A percentile compares a stretch with the other conserved stretches of the same genome.
phyloP scores from a whole-genome alignment of 1,140 invertebrate genomes.

The Hypothenemus hampei region DNA sequence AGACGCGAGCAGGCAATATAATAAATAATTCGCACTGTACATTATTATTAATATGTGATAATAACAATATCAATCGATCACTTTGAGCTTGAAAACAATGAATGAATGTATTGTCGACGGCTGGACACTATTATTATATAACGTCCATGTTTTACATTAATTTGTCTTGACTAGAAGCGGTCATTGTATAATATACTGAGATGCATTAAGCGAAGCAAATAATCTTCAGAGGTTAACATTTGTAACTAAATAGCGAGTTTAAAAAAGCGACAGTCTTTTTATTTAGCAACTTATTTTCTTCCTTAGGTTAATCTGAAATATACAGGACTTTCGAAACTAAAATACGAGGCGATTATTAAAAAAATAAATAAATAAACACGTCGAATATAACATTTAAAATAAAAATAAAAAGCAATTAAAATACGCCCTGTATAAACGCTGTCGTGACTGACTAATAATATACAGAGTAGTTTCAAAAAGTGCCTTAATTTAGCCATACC shows the following conservation, averaged over 20 bases:
- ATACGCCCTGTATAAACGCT: too few relatives aligned
- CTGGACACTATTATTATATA: too few relatives aligned
- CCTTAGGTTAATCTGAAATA: background rate
- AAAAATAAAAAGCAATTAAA: too few relatives aligned
- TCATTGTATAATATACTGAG: background rate
- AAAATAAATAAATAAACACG: too few relatives aligned
- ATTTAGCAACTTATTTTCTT: background rate
- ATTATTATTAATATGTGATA: background rate
- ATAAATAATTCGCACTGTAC: background rate
- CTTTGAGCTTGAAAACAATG: conserved; percentile 2
- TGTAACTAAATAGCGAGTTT: background rate
- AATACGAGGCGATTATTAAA: too few relatives aligned
- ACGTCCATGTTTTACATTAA: background rate
- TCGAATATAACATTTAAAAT: too few relatives aligned
- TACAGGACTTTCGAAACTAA: background rate
- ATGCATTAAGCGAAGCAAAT: background rate
- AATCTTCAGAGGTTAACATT: background rate
- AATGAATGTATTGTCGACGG: conserved; percentile 5
- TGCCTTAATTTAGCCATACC: background rate
- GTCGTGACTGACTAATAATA: background rate
- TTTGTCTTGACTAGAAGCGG: background rate
- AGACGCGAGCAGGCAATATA: background rate
- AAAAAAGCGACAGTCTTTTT: background rate
- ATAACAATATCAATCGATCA: background rate
- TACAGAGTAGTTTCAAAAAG: background rate